These are phyloP conservation scores for Hippocampus barbouri DNA, from an alignment of 2,113 vertebrate species.

Conservation along the genomic window DNA sequence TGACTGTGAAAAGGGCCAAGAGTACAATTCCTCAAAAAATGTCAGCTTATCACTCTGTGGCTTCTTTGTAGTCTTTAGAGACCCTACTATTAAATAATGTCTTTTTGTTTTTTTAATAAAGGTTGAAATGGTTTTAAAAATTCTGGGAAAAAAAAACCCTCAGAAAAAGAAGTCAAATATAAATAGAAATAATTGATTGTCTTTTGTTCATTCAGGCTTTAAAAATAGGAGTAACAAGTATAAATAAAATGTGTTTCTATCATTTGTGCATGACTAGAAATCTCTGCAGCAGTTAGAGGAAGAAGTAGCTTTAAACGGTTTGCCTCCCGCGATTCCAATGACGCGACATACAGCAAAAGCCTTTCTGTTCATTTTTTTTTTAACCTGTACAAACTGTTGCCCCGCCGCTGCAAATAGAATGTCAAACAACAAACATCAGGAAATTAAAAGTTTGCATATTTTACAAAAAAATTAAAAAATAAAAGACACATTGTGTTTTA, in stretches of 20 bases:
- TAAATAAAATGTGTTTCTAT: conserved; percentile 34
- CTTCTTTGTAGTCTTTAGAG: conserved; percentile 27
- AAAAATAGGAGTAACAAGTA: conserved; percentile 28
- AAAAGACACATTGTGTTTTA: conserved; percentile 73
- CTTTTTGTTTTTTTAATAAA: conserved; percentile 36
- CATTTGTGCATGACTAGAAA: conserved; percentile 43
- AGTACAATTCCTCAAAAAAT: conserved; percentile 7
- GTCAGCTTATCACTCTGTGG: conserved; percentile 17
- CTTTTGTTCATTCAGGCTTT: conserved; percentile 59
- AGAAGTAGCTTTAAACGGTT: conserved; percentile 77
- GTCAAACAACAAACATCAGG: conserved; percentile 67
- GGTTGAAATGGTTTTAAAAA: conserved; percentile 50
- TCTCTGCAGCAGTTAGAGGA: conserved; percentile 55
- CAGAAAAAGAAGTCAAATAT: conserved; percentile 65
- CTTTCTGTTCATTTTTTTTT: conserved; percentile 20
- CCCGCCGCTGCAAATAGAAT: conserved; percentile 63
- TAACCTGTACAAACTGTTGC: conserved; percentile 70
- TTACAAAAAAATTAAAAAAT: conserved; percentile 60
- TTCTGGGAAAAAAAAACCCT: conserved; percentile 31
- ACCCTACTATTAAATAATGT: conserved; percentile 55
- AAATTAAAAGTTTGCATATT: conserved; percentile 74
- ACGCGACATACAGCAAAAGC: conserved; percentile 56
- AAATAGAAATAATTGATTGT: conserved; percentile 75
- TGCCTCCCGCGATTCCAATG: conserved; percentile 34
- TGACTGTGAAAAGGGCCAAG: conserved; percentile 4